Evolutionary conservation across 1,140 invertebrate genomes (phyloP), one percentile per base, ranked within the genome.

Genomic region (Hylaeus volcanicus): DNA sequence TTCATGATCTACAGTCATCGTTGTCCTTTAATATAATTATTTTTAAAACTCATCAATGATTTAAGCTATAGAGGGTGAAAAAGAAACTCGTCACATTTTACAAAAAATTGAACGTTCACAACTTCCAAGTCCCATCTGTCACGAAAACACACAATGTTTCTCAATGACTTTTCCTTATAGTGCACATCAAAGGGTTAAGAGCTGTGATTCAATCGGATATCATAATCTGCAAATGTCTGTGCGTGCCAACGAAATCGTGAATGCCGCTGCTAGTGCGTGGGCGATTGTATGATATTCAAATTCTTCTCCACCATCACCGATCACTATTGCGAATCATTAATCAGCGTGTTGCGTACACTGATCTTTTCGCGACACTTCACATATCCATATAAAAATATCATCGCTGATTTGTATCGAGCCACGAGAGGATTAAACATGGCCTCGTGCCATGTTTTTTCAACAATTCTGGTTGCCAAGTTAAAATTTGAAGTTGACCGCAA

Each of bases 181-280:
- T 4, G 15, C 55, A 12, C 53, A 56, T 14, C 55, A 37, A 43
- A 80, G 55, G 72, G 64, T 75, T 12, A 39, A 53, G 0, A 9
- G 70, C 43, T 11, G 55, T 73, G 55, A 82, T 63, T 79, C 63
- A 37, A 73, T 61, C n/a, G 14, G 68, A 53, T 11, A 71, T 3
- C 58, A 53, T 61, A 37, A 84, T 66, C 41, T 76, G 63, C 64
- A 74, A 71, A 74, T 77, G 15, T 85, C 81, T 87, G 65, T 78
- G 76, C 60, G 86, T 87, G 86, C 85, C 86, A 87, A 88, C 82
- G 77, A 87, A 87, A 88, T 87, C 76, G n/a, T 68, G 56, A 77
- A 78, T 85, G 63, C 9, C 56, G 39, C 12, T 74, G 71, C 61
- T 45, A 37, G 45, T 76, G 51, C 45, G 58, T 70, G 45, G 15